Base-by-base conservation (phyloP, 2,888 invertebrate genomes). In the Geophilus truncorum region DNA sequence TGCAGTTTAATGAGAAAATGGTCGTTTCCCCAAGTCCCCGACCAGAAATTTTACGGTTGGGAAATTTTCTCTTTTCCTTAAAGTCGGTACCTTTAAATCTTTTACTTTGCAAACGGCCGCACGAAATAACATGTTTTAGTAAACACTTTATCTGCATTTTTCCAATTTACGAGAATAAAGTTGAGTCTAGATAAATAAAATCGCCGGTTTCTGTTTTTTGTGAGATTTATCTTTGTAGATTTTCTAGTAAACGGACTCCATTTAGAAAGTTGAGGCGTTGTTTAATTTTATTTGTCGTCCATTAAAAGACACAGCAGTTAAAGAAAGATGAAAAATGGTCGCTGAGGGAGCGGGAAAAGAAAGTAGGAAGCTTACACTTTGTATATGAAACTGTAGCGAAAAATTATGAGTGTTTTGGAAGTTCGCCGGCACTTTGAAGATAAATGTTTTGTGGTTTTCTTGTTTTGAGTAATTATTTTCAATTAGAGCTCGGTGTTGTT, bases 321-420 rank as follows among this genome's bases (percentile, higher is more conserved):
- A 25, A 70, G 25, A 70, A 70, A 23, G 1, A 70, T 70, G 70
- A 70, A 28, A 70, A 28, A 70, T 70, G 28, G 70, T 5, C 70
- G 12, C 70, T 10, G 12, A 28, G 70, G 70, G 70, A 28, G 70
- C 28, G 15, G 28, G 25, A n/a, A 70, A 70, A 70, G 70, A 70
- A 70, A 70, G 12, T 70, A 70, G 70, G 70, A 25, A 70, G 7
- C 70, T 70, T 70, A 28, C 70, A 70, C 70, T 28, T 15, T 70
- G 70, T 70, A 28, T 70, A 70, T 70, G 70, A 70, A 70, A 70
- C 15, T 28, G 70, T 70, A 70, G 28, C 70, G 70, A 70, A 70
- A 70, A 70, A 70, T 70, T 70, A 70, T 70, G 70, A 70, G 70
- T 70, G 70, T 70, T 70, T 70, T 70, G 70, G 70, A 70, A 70